Conservation (phyloP, 2,888 invertebrate genomes). For the Scaeva pyrastri region DNA sequence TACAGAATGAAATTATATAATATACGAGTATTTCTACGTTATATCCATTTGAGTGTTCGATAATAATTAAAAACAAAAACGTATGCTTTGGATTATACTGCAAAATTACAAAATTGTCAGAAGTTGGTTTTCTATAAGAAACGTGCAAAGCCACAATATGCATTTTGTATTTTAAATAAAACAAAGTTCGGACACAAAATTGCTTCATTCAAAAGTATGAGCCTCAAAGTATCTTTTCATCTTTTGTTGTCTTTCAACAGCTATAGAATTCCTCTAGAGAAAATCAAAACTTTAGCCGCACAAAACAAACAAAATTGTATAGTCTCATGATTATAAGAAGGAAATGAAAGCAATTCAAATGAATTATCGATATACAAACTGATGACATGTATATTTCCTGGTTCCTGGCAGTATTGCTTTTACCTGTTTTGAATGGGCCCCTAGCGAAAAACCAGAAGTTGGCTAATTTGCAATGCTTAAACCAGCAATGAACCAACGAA, state of each 20-base stretch:
- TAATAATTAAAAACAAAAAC: too few species aligned
- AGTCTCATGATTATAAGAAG: conserved; percentile 23
- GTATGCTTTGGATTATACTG: too few species aligned
- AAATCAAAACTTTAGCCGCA: not conserved
- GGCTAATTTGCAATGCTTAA: conserved; percentile 36
- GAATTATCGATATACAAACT: conserved; percentile 37
- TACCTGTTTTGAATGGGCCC: not conserved
- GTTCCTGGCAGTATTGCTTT: conserved; percentile 32
- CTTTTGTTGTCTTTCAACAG: not conserved
- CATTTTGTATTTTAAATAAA: too few species aligned
- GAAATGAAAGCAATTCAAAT: conserved; percentile 44
- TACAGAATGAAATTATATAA: too few species aligned
- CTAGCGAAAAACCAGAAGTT: conserved; percentile 45
- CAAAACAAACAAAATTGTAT: not conserved
- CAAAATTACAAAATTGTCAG: too few species aligned
- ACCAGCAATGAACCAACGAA: conserved; percentile 11
- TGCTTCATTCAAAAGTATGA: too few species aligned
- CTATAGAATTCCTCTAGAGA: not conserved
- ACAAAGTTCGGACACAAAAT: too few species aligned
- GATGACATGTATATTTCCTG: conserved; percentile 46
- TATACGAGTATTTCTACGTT: too few species aligned
- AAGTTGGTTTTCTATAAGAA: too few species aligned
- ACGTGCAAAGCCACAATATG: too few species aligned
- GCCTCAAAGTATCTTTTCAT: too few species aligned
- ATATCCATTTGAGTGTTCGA: too few species aligned